Conservation (phyloP, 2,797 vertebrate species). For the Pangasius macronema region DNA sequence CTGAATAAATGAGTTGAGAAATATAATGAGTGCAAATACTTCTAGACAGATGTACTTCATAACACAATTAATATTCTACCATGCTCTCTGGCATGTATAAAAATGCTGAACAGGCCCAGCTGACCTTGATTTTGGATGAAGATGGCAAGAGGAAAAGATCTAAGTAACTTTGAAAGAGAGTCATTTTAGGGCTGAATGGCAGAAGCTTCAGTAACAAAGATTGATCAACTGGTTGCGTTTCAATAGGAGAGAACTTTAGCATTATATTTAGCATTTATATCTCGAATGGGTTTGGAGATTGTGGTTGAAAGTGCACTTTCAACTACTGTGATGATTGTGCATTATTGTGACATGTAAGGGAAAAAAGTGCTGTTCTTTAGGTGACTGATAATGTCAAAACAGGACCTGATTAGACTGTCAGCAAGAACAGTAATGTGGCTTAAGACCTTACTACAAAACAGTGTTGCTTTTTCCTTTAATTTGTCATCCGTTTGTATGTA, state of each 20-base stretch:
- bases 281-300: background rate
- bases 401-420: background rate
- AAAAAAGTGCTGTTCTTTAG: background rate
- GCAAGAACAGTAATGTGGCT: background rate
- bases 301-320: background rate
- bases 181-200: background rate
- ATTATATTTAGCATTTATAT: background rate
- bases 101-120: background rate
- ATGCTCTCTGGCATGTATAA: background rate
- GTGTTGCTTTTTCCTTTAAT: conserved; percentile 7
- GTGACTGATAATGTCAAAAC: background rate
- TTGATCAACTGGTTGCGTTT: background rate
- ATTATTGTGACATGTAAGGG: background rate
- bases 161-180: background rate
- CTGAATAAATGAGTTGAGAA: conserved; percentile 6
- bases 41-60: background rate
- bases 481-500: background rate
- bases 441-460: background rate
- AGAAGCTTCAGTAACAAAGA: conserved; percentile 6
- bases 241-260: background rate
- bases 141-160: background rate
- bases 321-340: background rate
- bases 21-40: background rate
- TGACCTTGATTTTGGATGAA: conserved; percentile 1
- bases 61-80: background rate